phyloP scores from a whole-genome alignment of 2,888 invertebrate genomes.

The Eudemis profundana region DNA sequence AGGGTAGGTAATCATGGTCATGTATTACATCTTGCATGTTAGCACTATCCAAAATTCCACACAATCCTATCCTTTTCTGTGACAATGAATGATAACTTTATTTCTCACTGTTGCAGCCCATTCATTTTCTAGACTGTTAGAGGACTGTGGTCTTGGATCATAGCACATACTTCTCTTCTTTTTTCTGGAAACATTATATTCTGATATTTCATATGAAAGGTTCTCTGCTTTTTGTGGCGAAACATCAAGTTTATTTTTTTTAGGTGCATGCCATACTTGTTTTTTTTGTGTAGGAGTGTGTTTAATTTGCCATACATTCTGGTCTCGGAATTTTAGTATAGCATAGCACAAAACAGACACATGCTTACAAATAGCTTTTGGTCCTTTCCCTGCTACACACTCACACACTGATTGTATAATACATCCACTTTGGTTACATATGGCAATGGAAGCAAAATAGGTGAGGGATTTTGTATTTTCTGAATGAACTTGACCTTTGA shows the following conservation, averaged over 20 bases:
- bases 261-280: not conserved
- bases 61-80: not conserved
- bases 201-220: not conserved
- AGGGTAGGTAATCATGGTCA: not conserved
- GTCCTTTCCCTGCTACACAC: not conserved
- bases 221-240: not conserved
- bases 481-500: not conserved
- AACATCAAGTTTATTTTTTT: not conserved
- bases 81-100: not conserved
- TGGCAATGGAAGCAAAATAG: not conserved
- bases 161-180: not conserved
- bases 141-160: not conserved
- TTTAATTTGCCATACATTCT: not conserved
- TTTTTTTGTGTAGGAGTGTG: not conserved
- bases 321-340: not conserved
- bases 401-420: not conserved
- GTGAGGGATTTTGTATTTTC: not conserved
- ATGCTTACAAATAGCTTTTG: not conserved
- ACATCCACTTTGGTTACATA: not conserved
- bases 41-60: not conserved
- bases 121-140: not conserved
- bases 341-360: not conserved
- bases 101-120: not conserved
- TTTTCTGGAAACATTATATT: not conserved
- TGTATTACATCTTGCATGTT: not conserved